Conservation (phyloP, 2,888 invertebrate species). For the Augiades crinisus region DNA sequence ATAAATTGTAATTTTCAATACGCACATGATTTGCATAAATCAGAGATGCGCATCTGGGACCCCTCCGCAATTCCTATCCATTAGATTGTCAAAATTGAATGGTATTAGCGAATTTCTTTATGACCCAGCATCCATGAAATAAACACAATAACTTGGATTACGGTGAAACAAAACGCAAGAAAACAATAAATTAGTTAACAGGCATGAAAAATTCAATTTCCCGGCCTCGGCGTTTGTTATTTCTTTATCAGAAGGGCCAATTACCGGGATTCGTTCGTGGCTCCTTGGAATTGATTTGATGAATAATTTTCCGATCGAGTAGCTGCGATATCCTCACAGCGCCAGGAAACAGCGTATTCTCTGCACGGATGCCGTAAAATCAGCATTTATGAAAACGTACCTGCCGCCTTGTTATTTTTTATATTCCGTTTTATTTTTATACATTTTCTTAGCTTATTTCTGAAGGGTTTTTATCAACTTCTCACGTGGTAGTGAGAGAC, state of each 20-base stretch:
- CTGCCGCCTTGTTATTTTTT: conserved; percentile 18
- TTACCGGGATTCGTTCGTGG: conserved; percentile 53
- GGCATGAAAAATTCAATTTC: conserved; percentile 43
- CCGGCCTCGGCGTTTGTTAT: conserved; percentile 42
- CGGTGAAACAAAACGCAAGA: conserved; percentile 7
- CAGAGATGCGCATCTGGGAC: too few species aligned
- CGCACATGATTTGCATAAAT: too few species aligned
- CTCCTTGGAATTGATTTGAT: conserved; percentile 55
- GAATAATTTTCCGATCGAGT: conserved; percentile 63
- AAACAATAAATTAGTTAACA: conserved; percentile 26
- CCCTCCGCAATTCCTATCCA: too few species aligned
- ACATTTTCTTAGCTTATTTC: too few species aligned
- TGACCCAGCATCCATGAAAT: conserved; percentile 4
- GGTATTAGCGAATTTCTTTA: too few species aligned
- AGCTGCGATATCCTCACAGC: conserved; percentile 35
- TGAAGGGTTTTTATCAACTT: too few species aligned
- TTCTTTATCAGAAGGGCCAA: conserved; percentile 53
- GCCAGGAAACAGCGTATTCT: conserved; percentile 14
- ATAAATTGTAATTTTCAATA: too few species aligned
- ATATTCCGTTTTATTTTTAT: background rate
- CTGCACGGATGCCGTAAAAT: conserved; percentile 21
- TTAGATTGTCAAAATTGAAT: too few species aligned
- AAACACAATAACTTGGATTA: conserved; percentile 17
- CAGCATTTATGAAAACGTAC: conserved; percentile 16
- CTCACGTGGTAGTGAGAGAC: too few species aligned